These are phyloP conservation scores for Corella eumyota DNA, from an alignment of 23 tunicate genomes.

Conservation along the genomic window DNA sequence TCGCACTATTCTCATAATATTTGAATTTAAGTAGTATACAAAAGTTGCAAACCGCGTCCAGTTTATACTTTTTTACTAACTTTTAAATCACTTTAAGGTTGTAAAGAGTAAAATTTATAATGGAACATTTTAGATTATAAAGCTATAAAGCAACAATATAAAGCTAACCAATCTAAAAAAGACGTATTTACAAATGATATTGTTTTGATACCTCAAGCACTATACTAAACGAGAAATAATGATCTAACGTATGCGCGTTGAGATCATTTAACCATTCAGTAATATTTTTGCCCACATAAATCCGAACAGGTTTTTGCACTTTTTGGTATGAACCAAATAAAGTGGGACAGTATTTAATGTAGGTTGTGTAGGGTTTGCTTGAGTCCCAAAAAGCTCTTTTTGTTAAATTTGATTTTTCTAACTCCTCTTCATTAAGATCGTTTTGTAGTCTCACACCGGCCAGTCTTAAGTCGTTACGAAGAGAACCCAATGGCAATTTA, in stretches of 20 bases:
- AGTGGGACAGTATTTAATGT: conserved; percentile 39
- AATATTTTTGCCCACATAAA: conserved; percentile 5
- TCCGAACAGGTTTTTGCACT: conserved; percentile 13
- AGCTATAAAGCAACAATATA: no score
- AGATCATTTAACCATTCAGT: conserved; percentile 17
- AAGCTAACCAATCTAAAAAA: no score
- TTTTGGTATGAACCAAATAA: conserved; percentile 17
- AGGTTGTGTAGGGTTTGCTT: conserved; percentile 7
- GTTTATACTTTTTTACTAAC: no score
- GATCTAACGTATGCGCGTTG: not conserved
- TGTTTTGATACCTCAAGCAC: conserved; percentile 13
- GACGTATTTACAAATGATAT: not conserved
- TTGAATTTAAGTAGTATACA: no score
- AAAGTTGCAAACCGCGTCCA: no score
- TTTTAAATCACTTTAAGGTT: no score
- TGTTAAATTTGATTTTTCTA: not conserved
- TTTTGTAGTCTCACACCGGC: conserved; percentile 8
- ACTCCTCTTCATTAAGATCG: conserved; percentile 3
- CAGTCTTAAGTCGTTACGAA: conserved; percentile 33
- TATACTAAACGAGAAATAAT: conserved; percentile 21
- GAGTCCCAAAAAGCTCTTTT: not conserved
- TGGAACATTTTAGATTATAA: no score
- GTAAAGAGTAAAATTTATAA: no score
- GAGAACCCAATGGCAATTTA: conserved; percentile 14
- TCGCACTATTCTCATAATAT: no score